These are phyloP conservation scores for Machaerirhynchus nigripectus DNA, from an alignment of 2,113 vertebrate species.

Conservation along the genomic window DNA sequence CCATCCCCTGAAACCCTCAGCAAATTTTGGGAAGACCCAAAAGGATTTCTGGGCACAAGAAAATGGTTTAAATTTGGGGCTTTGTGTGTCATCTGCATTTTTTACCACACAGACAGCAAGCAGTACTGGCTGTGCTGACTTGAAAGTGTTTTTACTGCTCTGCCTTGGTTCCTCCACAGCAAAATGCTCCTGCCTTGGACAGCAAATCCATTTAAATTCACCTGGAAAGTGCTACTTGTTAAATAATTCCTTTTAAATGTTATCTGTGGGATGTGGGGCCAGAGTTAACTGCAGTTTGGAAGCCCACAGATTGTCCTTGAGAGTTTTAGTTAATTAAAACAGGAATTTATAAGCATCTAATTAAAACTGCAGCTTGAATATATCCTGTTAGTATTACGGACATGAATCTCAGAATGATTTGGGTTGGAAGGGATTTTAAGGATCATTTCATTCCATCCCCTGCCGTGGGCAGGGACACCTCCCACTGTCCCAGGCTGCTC, in stretches of 20 bases:
- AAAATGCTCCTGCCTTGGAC: background rate
- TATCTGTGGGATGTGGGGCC: background rate
- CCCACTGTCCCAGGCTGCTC: background rate
- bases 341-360: background rate
- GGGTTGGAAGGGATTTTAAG: background rate
- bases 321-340: background rate
- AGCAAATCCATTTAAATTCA: background rate
- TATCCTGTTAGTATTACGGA: background rate
- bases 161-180: background rate
- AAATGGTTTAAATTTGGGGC: background rate
- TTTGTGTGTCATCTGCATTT: background rate
- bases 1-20: background rate
- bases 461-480: background rate
- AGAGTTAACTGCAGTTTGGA: background rate
- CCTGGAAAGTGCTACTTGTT: background rate
- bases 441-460: too few relatives aligned
- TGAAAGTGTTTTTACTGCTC: background rate
- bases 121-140: background rate
- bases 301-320: background rate
- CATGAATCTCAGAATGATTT: background rate
- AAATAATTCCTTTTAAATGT: background rate
- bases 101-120: background rate
- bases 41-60: background rate
- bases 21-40: background rate
- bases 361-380: background rate